Percentiles rank a stretch among this genome's conserved stretches.
Conservation (phyloP, 2,113 vertebrate genomes). For the Pachycephala philippinensis region DNA sequence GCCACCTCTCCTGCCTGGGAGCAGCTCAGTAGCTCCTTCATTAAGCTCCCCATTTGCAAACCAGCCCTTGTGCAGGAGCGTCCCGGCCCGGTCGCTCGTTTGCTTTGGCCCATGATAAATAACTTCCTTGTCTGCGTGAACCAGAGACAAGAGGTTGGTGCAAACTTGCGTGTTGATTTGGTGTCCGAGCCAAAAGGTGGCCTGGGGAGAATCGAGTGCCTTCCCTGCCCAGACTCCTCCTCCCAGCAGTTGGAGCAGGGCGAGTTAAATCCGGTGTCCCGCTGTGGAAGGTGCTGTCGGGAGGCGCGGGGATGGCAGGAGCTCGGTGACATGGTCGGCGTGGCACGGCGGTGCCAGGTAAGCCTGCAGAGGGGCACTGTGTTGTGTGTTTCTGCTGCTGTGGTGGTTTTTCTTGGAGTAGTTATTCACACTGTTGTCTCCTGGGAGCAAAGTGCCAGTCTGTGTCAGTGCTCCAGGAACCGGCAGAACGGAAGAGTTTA, state of each 20-base stretch:
- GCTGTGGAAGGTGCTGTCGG: not conserved
- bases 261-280: not conserved
- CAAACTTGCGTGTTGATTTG: not conserved
- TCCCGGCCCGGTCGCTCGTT: not conserved
- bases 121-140: not conserved
- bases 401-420: not conserved
- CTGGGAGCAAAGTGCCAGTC: not conserved
- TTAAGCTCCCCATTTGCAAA: not conserved
- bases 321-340: rapidly evolving
- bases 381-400: not conserved
- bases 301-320: not conserved
- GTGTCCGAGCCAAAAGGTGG: not conserved
- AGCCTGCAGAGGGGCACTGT: not conserved
- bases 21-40: not conserved
- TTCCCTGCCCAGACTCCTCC: not conserved
- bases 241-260: not conserved
- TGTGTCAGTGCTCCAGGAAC: not conserved
- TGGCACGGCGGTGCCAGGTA: not conserved
- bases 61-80: not conserved
- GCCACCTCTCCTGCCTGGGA: not conserved
- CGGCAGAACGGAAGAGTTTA: not conserved
- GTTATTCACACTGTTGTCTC: not conserved
- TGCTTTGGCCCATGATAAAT: not conserved
- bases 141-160: not conserved
- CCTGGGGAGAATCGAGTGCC: not conserved